Percentiles rank a stretch among this genome's conserved stretches.
Conservation (phyloP, 2,888 invertebrate species). For the Trilocha varians region DNA sequence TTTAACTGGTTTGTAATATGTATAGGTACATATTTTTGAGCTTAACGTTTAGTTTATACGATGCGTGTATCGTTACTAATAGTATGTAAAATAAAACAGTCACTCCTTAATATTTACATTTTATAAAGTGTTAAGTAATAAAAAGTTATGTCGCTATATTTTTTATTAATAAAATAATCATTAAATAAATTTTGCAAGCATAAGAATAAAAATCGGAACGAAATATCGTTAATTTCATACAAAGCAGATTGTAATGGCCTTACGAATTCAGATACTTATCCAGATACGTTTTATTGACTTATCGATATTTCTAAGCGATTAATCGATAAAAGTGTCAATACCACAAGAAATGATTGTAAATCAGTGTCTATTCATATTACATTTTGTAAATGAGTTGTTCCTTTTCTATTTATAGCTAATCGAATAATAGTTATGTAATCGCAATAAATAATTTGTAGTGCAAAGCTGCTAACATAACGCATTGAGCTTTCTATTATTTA, state of each 20-base stretch:
- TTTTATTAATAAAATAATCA: neutral
- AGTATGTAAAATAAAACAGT: neutral
- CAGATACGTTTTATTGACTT: slow-evolving; percentile 10
- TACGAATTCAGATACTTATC: slow-evolving; percentile 9
- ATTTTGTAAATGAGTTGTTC: neutral
- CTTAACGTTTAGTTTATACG: neutral
- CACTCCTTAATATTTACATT: neutral
- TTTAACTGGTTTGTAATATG: neutral
- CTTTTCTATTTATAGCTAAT: neutral
- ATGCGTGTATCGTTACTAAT: neutral
- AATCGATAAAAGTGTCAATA: slow-evolving; percentile 4
- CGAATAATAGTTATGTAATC: neutral
- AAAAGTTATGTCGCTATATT: neutral
- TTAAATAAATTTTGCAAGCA: neutral
- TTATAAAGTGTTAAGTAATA: neutral
- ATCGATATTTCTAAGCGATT: slow-evolving; percentile 3
- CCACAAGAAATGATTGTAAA: slow-evolving; percentile 3
- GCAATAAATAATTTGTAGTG: neutral
- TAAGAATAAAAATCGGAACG: neutral
- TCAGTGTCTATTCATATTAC: slow-evolving; percentile 1
- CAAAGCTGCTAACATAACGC: neutral
- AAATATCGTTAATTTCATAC: slow-evolving; percentile 13
- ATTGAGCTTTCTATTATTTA: too few relatives aligned
- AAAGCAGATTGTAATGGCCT: slow-evolving; percentile 2
- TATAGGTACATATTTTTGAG: neutral